These are phyloP conservation scores for Agelaius tricolor DNA, from an alignment of 2,113 vertebrate species.

Conservation along the genomic window DNA sequence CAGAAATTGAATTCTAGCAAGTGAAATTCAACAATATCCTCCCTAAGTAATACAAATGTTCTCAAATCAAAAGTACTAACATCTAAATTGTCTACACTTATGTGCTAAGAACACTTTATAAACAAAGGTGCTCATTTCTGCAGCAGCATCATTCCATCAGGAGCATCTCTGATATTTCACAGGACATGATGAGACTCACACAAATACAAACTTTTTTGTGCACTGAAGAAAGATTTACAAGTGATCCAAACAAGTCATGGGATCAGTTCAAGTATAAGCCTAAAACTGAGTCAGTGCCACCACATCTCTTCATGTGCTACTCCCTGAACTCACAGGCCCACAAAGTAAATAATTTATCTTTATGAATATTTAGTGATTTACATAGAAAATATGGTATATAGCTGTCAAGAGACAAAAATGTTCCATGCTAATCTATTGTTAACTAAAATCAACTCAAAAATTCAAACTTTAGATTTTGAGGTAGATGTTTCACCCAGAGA, in stretches of 20 bases:
- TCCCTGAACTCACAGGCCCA: background rate
- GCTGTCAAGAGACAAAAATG: background rate
- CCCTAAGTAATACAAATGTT: background rate
- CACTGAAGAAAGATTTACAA: background rate
- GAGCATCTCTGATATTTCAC: background rate
- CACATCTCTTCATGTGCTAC: background rate
- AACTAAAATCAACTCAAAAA: background rate
- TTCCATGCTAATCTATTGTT: background rate
- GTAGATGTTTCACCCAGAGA: background rate
- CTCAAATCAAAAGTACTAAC: background rate
- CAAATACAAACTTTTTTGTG: background rate
- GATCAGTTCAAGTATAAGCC: background rate
- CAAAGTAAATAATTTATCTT: background rate
- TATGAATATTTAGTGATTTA: background rate
- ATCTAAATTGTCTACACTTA: background rate
- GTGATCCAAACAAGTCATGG: background rate
- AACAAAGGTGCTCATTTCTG: background rate
- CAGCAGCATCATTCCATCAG: background rate
- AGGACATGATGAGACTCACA: fast-evolving
- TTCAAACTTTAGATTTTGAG: background rate
- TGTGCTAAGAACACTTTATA: background rate
- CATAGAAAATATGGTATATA: background rate
- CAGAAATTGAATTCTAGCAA: background rate
- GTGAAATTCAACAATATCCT: background rate
- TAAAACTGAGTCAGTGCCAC: background rate